A percentile compares a stretch with the other conserved stretches of the same genome.
phyloP scores from a whole-genome alignment of 2,888 invertebrate species.

The Hartigia nigra region DNA sequence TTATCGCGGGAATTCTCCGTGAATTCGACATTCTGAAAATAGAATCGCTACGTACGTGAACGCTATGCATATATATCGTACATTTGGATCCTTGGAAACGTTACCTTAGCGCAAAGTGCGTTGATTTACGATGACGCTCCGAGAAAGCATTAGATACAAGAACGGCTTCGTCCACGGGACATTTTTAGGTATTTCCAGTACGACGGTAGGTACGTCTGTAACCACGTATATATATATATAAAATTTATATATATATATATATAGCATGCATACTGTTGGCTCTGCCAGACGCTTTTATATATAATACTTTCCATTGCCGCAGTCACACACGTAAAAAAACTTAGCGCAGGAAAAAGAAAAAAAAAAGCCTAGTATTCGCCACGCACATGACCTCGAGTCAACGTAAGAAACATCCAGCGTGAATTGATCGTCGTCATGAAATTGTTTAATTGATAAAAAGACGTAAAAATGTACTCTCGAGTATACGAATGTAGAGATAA shows the following conservation, averaged over 20 bases:
- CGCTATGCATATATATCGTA: too few relatives aligned
- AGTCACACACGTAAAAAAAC: background rate
- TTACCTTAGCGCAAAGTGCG: constrained; percentile 23
- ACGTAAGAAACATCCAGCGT: background rate
- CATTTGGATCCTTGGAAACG: constrained; percentile 1
- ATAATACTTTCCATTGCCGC: background rate
- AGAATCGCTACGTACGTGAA: too few relatives aligned
- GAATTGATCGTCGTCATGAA: background rate
- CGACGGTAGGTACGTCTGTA: background rate
- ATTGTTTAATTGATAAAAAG: background rate
- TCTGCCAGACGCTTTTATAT: background rate
- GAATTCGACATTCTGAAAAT: background rate
- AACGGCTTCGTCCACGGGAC: constrained; percentile 23
- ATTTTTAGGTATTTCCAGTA: constrained; percentile 23
- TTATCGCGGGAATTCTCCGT: background rate
- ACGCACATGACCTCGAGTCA: background rate
- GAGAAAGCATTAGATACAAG: constrained; percentile 15
- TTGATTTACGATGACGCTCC: constrained; percentile 23
- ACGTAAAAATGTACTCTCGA: background rate
- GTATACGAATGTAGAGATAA: background rate
- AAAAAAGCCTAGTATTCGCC: background rate
- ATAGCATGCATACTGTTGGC: background rate
- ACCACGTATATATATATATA: background rate
- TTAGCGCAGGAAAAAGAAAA: background rate
- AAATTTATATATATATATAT: background rate